These are phyloP conservation scores for Acestrorhynchus altus DNA, from an alignment of 2,797 vertebrate genomes.

Conservation along the genomic window DNA sequence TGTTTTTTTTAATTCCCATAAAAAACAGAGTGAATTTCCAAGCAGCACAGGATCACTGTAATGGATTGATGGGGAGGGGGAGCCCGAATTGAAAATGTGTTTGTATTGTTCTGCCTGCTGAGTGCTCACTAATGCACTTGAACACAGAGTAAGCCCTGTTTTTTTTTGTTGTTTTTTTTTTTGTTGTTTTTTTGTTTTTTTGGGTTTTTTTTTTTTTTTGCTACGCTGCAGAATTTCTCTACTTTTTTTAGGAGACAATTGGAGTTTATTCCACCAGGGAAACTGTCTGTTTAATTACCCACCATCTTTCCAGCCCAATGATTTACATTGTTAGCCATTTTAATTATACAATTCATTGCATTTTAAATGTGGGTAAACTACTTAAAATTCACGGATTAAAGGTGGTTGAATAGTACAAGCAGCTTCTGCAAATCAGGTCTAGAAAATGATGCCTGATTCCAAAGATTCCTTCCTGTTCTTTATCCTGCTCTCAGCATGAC, in stretches of 20 bases:
- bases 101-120: constrained; percentile 5
- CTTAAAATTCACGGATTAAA: constrained; percentile 89
- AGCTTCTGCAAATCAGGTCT: constrained; percentile 64
- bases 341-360: constrained; percentile 91
- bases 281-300: constrained; percentile 83
- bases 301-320: constrained; percentile 83
- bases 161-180: constrained; percentile 60
- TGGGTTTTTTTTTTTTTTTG: not conserved
- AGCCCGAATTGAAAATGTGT: not conserved
- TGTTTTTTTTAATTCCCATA: not conserved
- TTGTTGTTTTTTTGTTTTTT: constrained; percentile 21
- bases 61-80: not conserved
- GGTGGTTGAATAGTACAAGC: constrained; percentile 83
- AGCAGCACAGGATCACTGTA: not conserved
- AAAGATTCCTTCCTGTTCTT: constrained; percentile 25
- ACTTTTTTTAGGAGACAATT: constrained; percentile 59
- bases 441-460: constrained; percentile 39
- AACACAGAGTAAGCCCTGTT: constrained; percentile 40
- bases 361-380: constrained; percentile 88
- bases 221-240: no score
- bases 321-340: constrained; percentile 87
- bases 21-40: constrained; percentile 3
- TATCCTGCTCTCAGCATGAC: constrained; percentile 36
- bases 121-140: constrained; percentile 30
- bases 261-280: constrained; percentile 78